Evolutionary conservation across 1,140 invertebrate genomes (phyloP).

Genomic region (Teleogryllus occipitalis): DNA sequence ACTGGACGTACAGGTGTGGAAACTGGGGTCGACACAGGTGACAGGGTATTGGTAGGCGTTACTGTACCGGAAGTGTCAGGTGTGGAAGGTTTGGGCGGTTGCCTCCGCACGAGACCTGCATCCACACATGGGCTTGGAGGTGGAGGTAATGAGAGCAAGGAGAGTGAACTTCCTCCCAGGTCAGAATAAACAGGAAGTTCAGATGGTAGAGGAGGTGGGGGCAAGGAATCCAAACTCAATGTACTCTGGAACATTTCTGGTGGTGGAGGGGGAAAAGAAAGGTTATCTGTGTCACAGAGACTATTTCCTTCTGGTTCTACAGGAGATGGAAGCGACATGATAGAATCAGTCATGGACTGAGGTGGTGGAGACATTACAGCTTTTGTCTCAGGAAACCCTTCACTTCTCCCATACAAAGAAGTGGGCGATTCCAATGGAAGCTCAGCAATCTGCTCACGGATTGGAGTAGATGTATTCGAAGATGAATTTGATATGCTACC

Average conservation of each 20-base stretch:
- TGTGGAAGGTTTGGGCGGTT: constrained; percentile 32
- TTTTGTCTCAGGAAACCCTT: constrained; percentile 4
- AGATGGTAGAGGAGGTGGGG: constrained; percentile 63
- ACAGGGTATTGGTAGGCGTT: constrained; percentile 21
- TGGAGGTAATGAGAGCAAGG: constrained; percentile 56
- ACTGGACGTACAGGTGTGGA: constrained; percentile 7
- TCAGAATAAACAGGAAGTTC: constrained; percentile 47
- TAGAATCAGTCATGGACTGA: neutral
- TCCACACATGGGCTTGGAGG: constrained; percentile 43
- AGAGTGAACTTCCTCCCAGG: constrained; percentile 56
- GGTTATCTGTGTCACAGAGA: neutral
- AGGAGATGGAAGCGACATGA: neutral
- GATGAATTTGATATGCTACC: constrained; percentile 39
- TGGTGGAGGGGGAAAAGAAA: constrained; percentile 51
- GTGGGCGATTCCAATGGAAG: constrained; percentile 13
- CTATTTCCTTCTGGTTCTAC: neutral
- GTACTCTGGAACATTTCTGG: constrained; percentile 59
- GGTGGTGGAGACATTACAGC: neutral
- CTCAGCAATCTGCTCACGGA: constrained; percentile 33
- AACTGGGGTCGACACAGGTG: constrained; percentile 11
- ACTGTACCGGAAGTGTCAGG: constrained; percentile 30
- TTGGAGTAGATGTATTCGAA: constrained; percentile 28
- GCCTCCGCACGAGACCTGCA: constrained; percentile 39
- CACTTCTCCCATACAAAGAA: neutral
- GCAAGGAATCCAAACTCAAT: constrained; percentile 63